Conservation (phyloP, 2,113 vertebrate species). For the Vicugna pacos region DNA sequence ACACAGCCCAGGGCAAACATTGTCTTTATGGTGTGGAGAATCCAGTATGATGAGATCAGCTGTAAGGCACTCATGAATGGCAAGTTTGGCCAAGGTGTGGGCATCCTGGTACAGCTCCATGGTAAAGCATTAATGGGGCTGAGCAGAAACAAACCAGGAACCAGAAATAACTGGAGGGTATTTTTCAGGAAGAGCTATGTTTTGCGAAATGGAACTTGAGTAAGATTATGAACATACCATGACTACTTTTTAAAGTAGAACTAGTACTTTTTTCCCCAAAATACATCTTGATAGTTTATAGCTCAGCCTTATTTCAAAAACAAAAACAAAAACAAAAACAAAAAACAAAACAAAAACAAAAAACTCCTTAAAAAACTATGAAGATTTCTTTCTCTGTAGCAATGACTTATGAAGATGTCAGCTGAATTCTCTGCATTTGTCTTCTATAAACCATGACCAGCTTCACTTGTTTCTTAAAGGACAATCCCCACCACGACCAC, state of each 20-base stretch:
- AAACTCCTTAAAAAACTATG: background rate
- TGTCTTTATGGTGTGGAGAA: background rate
- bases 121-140: background rate
- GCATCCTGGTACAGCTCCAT: background rate
- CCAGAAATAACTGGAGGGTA: background rate
- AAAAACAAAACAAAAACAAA: background rate
- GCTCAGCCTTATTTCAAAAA: background rate
- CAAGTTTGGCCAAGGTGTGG: accelerated
- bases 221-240: background rate
- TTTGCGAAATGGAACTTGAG: background rate
- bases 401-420: background rate
- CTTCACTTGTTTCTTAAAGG: background rate
- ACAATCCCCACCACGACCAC: background rate
- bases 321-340: background rate
- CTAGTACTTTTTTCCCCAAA: background rate
- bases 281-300: background rate
- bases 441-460: background rate
- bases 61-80: background rate
- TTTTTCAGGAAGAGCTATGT: background rate
- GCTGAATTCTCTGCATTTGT: background rate
- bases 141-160: background rate
- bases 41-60: background rate
- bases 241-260: background rate
- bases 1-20: background rate
- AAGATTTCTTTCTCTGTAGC: background rate